Base-by-base conservation (phyloP, 2,888 invertebrate species). In the Pherbina coryleti region DNA sequence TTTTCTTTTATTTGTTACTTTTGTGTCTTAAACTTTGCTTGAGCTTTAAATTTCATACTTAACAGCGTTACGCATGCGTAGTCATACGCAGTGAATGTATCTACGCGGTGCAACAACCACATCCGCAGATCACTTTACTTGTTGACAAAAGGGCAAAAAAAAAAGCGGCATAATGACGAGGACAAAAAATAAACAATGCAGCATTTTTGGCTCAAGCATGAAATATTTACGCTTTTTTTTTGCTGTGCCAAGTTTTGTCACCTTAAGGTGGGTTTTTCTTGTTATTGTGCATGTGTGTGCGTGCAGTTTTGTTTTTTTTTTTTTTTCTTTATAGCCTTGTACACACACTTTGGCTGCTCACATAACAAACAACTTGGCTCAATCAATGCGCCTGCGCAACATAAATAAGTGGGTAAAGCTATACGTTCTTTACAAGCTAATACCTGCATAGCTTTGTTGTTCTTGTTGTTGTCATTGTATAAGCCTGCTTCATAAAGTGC, bases 81-180 rank as follows among this genome's bases (percentile, higher is more conserved):
- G 60, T 17, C 60, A 60, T 14, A 28, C 14, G 60, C 11, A 28
- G 11, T 60, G 60, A 8, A 60, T 28, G 60, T 60, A 17, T 28
- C 11, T 5, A 28, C 11, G 17, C 28, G 28, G 60, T 14, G 57
- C 25, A 17, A 60, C 11, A 22, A 60, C 60, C 60, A 60, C 60
- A 60, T 60, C 60, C 60, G 60, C 60, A 60, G 60, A 60, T 60
- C 60, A 60, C 60, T 60, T 60, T 60, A 25, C 60, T 60, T 60
- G 28, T 60, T 25, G 25, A 60, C 25, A 25, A 25, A 17, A 60
- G 28, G 7, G 25, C 0, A 28, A 3, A 60, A 60, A 60, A 22
- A 60, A 60, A 5, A 60, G 28, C 19, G 9, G 14, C 2, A 44
- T 7, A 3, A 44, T 1, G 14, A 1, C 44, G 44, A 44, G 7